Base-by-base conservation (phyloP, 1,140 invertebrate genomes). In the Ceratitis capitata region DNA sequence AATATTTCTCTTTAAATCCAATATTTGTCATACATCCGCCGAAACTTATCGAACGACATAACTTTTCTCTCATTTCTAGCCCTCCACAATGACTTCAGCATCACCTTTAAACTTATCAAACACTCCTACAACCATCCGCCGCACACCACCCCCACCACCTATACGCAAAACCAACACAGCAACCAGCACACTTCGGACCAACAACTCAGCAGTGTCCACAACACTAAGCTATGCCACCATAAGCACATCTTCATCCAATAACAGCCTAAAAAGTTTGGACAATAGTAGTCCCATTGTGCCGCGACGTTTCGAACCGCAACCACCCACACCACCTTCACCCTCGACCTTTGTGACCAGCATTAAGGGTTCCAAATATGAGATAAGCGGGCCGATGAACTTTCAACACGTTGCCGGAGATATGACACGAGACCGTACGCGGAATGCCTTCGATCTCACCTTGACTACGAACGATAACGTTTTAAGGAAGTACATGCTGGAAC, bases 401-500 rank as follows among this genome's bases (percentile, higher is more conserved):
- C 88, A 89, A 69, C 89, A 91, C 78, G 87, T 91, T 1, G 87
- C 89, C 10, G 89, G 89, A 0, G 89, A 91, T 86, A 88, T 91
- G 26, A 89, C 88, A 0, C 85, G 89, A 7, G 89, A 91, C 86
- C 87, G 89, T 9, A 91, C 89, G 7, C 87, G 89, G 14, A 89
- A 91, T 61, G 89, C 89, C 23, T 91, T 91, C 35, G 89, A 91
- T 26, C 83, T 91, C 19, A 88, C 39, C 49, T 85, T 85, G 2
- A 86, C 86, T 2, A 47, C 82, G 39, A 91, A 89, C 58, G 89
- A 91, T 19, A 91, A 91, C 74, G 89, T 91, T 12, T 85, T 91
- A 9, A 86, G 87, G 49, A 91, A 91, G 84, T 91, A 91, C 83
- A 89, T 91, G 89, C 89, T 91, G 64, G 89, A 91, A 86, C 88